Conservation (phyloP, 1,140 invertebrate genomes). For the Venturia canescens region DNA sequence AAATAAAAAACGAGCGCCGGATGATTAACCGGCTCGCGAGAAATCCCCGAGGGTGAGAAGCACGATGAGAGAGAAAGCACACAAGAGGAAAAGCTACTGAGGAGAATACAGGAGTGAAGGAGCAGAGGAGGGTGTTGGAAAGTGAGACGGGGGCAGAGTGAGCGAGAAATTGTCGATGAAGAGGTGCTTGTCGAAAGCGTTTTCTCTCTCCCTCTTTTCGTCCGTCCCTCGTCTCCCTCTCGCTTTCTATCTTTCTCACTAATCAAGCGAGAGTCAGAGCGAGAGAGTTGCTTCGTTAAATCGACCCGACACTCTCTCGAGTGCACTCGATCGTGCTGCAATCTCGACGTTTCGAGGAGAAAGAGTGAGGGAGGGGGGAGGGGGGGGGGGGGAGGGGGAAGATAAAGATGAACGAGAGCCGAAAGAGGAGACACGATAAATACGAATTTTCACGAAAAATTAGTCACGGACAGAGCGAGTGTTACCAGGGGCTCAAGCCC, state of each 20-base stretch:
- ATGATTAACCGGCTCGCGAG: neutral
- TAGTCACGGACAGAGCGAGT: neutral
- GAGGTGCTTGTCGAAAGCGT: neutral
- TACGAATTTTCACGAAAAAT: neutral
- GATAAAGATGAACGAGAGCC: neutral
- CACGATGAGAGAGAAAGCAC: neutral
- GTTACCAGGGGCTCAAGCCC: neutral
- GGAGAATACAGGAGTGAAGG: neutral
- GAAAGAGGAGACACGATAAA: neutral
- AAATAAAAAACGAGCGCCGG: neutral
- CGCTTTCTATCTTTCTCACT: neutral
- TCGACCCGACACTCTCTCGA: constrained; percentile 2
- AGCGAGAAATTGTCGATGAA: constrained; percentile 1
- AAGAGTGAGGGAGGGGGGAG: too few relatives aligned
- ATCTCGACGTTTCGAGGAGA: neutral
- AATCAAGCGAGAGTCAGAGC: too few relatives aligned
- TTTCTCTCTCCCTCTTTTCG: neutral
- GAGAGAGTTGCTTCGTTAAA: constrained; percentile 1
- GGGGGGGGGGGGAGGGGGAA: neutral
- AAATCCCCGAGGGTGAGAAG: constrained; percentile 1
- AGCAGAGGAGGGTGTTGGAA: neutral
- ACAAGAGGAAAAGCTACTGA: neutral
- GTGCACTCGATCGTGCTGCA: neutral
- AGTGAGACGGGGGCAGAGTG: neutral
- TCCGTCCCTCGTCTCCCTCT: neutral